Base-by-base conservation (phyloP, 2,888 invertebrate genomes). In the Aplocera efformata region DNA sequence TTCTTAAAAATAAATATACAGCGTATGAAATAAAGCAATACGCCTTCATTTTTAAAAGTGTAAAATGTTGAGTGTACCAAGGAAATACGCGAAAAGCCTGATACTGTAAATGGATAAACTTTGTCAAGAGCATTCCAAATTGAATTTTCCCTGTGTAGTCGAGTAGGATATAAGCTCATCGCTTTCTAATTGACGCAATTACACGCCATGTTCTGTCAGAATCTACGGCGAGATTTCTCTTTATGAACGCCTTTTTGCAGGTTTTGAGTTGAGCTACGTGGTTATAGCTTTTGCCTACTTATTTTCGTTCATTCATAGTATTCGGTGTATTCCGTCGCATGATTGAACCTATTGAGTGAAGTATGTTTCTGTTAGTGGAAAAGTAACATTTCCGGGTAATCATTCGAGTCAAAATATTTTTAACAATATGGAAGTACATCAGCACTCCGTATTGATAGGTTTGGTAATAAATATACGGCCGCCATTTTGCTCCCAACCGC, bases 121-220 rank as follows among this genome's bases (percentile, higher is more conserved):
- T 58, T 66, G 61, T 61, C 58, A 64, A 60, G 55, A 53, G 60
- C 56, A 55, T 48, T 57, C 54, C 58, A 53, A 76, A 77, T 77
- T 72, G 61, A 67, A 67, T 77, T 74, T 63, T 58, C 56, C 48
- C 50, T 60, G 59, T 59, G 50, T 56, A 29, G 30, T 40, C 38
- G 23, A 34, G 25, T 40, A 60, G 60, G 58, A 63, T 64, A 63
- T 63, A 38, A 49, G 58, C 50, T 57, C 50, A 55, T 49, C 49
- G 43, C 50, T 48, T 44, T 50, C 56, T 75, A 73, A 66, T 68
- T 63, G 58, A 33, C 27, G 32, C 40, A 44, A 48, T 52, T 42
- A 42, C 40, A 30, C 33, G 32, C 36, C 30, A 32, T 23, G 30
- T 29, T 30, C 32, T 23, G 20, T 26, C 36, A 27, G 13, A 5